Evolutionary conservation across 2,888 invertebrate species (phyloP), one percentile per base, ranked within the genome.

Genomic region (Baccha elongata): DNA sequence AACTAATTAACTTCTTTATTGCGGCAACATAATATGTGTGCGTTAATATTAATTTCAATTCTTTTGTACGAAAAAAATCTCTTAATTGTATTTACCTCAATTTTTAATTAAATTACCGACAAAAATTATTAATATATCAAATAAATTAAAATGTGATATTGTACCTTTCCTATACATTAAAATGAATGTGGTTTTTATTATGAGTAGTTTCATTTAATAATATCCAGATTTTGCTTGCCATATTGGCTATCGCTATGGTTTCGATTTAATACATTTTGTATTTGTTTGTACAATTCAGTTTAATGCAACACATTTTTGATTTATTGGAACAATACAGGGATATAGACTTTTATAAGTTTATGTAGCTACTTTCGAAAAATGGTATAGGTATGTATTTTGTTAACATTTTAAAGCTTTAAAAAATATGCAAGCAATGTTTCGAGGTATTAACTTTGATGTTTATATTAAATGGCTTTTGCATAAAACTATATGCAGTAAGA

Each of bases 21-120:
- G 23, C 5, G 17, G 42, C 15, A 10, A 42, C 17, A 42, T 23
- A n/a, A n/a, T n/a, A 21, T 46, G 6, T 46, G 1, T 13, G n/a
- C 11, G 19, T 46, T 7, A n/a, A n/a, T n/a, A 2, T n/a, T 46
- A 21, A 13, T 13, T 40, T 5, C 5, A 23, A 23, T 23, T 23
- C 23, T 23, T 23, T 23, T 23, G 23, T 3, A 23, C 23, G 23
- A 23, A 23, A 23, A 23, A 23, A 23, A 4, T 23, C n/a, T 3
- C 21, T 46, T 78, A 44, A 58, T 72, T 78, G 26, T 65, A 65
- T 72, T 71, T 65, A 42, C 48, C 64, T 64, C 50, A 40, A 35
- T 15, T 37, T 72, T 78, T 78, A 52, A 78, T 72, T 60, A 58
- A 44, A 65, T 72, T 78, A 52, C 7, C 11, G 26, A 52, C 35